phyloP scores from a whole-genome alignment of 1,140 invertebrate species.

The Pararge aegeria region DNA sequence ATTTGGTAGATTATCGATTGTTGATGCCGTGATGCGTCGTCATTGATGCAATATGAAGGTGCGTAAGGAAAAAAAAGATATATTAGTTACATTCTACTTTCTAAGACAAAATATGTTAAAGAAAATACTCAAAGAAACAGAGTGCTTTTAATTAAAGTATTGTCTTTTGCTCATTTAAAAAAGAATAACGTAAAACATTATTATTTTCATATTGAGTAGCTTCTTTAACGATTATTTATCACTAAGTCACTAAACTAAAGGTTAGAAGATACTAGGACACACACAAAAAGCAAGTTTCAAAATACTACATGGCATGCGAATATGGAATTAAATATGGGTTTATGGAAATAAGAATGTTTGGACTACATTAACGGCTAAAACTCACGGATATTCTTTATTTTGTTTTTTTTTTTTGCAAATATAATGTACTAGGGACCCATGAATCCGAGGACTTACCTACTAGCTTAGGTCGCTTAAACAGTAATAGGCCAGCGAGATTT shows the following conservation, averaged over 20 bases:
- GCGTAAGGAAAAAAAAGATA: constrained; percentile 18
- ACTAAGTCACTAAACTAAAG: not conserved
- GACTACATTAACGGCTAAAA: not conserved
- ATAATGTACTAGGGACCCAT: too few species aligned
- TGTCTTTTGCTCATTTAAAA: too few species aligned
- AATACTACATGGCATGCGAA: not conserved
- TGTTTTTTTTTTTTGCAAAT: not conserved
- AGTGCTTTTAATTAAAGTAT: not conserved
- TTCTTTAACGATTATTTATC: not conserved
- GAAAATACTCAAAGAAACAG: not conserved
- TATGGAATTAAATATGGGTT: not conserved
- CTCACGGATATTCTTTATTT: not conserved
- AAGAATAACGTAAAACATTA: too few species aligned
- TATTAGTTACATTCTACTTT: constrained; percentile 17
- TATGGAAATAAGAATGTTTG: not conserved
- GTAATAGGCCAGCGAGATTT: too few species aligned
- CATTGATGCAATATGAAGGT: constrained; percentile 13
- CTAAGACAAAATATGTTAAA: not conserved
- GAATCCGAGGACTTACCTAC: too few species aligned
- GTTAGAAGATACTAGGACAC: not conserved
- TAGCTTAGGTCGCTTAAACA: too few species aligned
- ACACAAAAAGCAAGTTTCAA: not conserved
- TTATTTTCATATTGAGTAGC: not conserved
- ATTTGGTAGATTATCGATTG: constrained; percentile 7
- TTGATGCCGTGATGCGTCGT: constrained; percentile 17